Evolutionary conservation across 1,140 invertebrate genomes (phyloP), one percentile per base, ranked within the genome.

Genomic region (Diorhabda sublineata): DNA sequence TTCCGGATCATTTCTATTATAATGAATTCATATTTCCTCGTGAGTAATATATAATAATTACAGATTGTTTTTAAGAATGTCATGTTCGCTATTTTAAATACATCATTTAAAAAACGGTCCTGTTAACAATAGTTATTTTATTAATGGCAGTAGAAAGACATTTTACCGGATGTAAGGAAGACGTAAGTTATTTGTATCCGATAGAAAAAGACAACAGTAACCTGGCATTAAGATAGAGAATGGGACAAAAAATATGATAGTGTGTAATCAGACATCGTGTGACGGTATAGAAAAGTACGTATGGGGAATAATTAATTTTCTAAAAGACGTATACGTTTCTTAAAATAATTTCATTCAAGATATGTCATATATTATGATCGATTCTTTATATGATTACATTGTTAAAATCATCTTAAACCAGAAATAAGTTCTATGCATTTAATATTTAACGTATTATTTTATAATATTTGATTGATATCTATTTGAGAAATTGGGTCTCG

Each of bases 191-290:
- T 78, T 78, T 77, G 71, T 77, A 77, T 78, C 77, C 77, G 74
- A 76, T 77, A 71, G 72, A 77, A 64, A 69, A 70, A 71, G 71
- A 75, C 43, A 45, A 68, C 56, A 67, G 52, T 47, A 64, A 45
- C 26, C 5, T 56, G 52, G 41, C 8, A 57, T 61, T 45, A 58
- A 57, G 56, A 65, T 7, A 43, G n/a, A 45, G 61, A 78, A 67
- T 61, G 71, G 75, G 74, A 77, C 60, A 71, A 78, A 78, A 77
- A 77, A 78, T 78, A 78, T 78, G 77, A 78, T 77, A 78, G 77
- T 76, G 72, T 77, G 77, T 78, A 78, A 78, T 78, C 77, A 78
- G 77, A 78, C 77, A 78, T 78, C 77, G 74, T 70, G 74, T 74
- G 71, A 73, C 71, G 71, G 75, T 68, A 75, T 72, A 73, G 74